A percentile compares a stretch with the other conserved stretches of the same genome.
These are phyloP conservation scores for Parotia lawesii DNA, from an alignment of 2,113 vertebrate species.

Conservation along the genomic window DNA sequence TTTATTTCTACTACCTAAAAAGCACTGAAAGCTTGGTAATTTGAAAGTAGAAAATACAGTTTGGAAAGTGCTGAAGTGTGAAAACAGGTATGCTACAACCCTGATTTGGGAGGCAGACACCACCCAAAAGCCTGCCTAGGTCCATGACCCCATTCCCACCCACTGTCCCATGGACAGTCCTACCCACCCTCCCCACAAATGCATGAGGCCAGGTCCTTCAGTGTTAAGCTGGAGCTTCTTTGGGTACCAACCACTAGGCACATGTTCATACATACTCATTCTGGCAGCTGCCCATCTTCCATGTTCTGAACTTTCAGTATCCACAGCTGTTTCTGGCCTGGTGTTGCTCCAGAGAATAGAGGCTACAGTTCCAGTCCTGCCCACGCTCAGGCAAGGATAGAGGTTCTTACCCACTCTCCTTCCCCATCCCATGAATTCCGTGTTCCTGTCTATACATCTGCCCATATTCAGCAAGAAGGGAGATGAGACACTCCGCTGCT, in stretches of 20 bases:
- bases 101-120: not conserved
- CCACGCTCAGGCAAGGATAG: not conserved
- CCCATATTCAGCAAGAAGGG: not conserved
- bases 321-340: not conserved
- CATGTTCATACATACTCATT: not conserved
- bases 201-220: not conserved
- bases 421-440: fast-evolving
- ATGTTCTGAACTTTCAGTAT: not conserved
- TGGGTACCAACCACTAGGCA: not conserved
- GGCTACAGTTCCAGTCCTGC: not conserved
- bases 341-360: not conserved
- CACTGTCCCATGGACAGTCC: not conserved
- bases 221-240: not conserved
- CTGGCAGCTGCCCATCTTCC: not conserved
- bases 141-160: not conserved
- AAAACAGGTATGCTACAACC: not conserved
- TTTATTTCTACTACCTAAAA: not conserved
- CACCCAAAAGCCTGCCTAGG: not conserved
- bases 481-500: not conserved
- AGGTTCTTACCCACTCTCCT: not conserved
- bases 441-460: not conserved
- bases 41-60: not conserved
- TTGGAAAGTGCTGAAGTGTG: not conserved
- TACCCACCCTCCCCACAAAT: not conserved
- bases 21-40: not conserved